Evolutionary conservation across 2,888 invertebrate species (phyloP), one percentile per base, ranked within the genome.

Genomic region (Cyclophora albipunctata): DNA sequence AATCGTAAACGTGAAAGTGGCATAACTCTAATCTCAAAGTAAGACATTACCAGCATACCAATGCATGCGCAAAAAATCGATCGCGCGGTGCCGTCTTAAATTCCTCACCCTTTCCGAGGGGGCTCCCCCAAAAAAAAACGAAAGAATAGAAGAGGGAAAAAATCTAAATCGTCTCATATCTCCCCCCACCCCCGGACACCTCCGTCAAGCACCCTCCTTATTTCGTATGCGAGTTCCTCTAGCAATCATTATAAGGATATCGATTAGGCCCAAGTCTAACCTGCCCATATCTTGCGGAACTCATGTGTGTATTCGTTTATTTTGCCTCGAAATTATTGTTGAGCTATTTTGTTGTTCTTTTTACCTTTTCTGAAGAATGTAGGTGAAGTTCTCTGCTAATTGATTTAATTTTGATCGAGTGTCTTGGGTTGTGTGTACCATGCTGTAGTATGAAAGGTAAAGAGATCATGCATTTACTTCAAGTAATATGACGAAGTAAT

Each of bases 111-210:
- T 87, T 88, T 88, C 75, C 75, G 81, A 84, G 87, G 88, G 87
- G 84, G 80, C 83, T 84, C 81, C 87, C 88, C 88, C 81, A 86
- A 88, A 88, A 58, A n/a, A 86, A 88, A 87, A 81, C 84, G 84
- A 86, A 87, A 86, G 84, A 87, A 85, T 85, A 84, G 84, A 87
- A 85, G 84, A 85, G 87, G 88, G 84, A 88, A 88, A 88, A 88
- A 88, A 88, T 88, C 88, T 88, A 88, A 88, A 88, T 88, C 88
- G 88, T 88, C 88, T 88, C 88, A 88, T 88, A 88, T 87, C 86
- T 83, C 77, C 80, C 81, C 51, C 69, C 66, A 67, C 69, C 65
- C 82, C 78, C 82, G 81, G 79, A 85, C 85, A 87, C 88, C 86
- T 84, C 81, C 74, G 78, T 81, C 81, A 80, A 78, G 81, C 83